phyloP scores from a whole-genome alignment of 2,797 vertebrate genomes.

The Tokudaia tokunoshimensis region DNA sequence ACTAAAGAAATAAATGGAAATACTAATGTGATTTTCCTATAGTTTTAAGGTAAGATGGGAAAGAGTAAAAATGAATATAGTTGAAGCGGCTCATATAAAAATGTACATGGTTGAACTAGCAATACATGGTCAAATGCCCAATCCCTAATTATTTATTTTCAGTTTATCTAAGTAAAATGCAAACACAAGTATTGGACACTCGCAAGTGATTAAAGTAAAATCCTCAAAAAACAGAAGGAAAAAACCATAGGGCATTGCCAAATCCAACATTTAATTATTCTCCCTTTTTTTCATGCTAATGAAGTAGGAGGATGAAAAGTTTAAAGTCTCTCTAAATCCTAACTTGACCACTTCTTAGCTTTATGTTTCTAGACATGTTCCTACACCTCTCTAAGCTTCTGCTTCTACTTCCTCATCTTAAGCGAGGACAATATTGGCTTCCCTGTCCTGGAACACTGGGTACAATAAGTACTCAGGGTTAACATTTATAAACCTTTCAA shows the following conservation, averaged over 20 bases:
- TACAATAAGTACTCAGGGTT: not conserved
- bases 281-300: constrained; percentile 47
- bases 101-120: not conserved
- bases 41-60: not conserved
- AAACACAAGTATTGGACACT: constrained; percentile 20
- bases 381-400: not conserved
- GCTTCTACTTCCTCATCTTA: constrained; percentile 37
- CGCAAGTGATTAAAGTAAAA: constrained; percentile 64
- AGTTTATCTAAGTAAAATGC: constrained; percentile 23
- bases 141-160: not conserved
- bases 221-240: constrained; percentile 54
- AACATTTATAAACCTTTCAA: not conserved
- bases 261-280: constrained; percentile 46
- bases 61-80: constrained; percentile 31
- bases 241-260: constrained; percentile 21
- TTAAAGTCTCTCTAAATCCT: not conserved
- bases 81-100: constrained; percentile 1
- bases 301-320: not conserved
- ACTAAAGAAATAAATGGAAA: not conserved
- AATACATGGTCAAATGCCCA: not conserved
- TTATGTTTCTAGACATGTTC: constrained; percentile 24
- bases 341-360: not conserved
- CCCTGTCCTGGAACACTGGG: not conserved
- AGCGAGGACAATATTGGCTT: not conserved
- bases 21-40: not conserved